Conservation (phyloP, 2,113 vertebrate genomes). For the Felis chaus region DNA sequence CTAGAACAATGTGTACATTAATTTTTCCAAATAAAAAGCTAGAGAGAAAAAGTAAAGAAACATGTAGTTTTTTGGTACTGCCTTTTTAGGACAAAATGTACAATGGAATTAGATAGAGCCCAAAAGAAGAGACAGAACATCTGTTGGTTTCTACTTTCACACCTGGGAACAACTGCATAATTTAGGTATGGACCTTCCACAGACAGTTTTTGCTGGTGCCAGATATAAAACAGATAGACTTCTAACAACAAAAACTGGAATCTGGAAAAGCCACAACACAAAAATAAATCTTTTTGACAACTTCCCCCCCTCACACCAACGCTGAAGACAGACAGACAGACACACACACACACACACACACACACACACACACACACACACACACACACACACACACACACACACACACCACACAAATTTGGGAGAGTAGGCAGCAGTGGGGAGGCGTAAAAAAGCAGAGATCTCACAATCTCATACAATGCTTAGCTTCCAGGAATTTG, state of each 20-base stretch:
- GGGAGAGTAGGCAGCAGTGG: background rate
- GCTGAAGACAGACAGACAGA: background rate
- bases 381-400: background rate
- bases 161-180: background rate
- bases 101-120: background rate
- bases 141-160: background rate
- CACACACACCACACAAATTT: background rate
- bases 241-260: background rate
- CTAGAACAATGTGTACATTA: background rate
- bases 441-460: background rate
- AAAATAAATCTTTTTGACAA: background rate
- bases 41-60: background rate
- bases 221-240: background rate
- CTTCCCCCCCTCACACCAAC: background rate
- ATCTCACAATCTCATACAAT: background rate
- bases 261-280: background rate
- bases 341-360: background rate
- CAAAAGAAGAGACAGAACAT: background rate
- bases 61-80: background rate
- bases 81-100: background rate
- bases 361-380: background rate
- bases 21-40: background rate
- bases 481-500: background rate
- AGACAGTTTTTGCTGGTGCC: background rate
- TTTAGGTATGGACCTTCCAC: background rate